Base-by-base conservation (phyloP, 1,140 invertebrate species). In the Drosophila simulans region DNA sequence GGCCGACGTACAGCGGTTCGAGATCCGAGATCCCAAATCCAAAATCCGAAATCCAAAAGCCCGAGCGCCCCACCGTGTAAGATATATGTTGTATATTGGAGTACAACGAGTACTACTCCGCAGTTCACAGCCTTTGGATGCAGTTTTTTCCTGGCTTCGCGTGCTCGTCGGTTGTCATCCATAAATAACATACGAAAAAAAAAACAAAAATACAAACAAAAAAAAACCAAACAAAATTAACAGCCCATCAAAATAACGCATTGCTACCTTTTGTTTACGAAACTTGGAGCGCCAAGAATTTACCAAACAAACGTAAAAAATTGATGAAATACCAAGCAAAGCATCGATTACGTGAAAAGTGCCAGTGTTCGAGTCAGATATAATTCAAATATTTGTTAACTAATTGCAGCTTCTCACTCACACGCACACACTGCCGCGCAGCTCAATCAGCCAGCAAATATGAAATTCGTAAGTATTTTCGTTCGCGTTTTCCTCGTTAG, bases 381-480 rank as follows among this genome's bases (percentile, higher is more conserved):
- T 83, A 72, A 80, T 76, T 71, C 5, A 65, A 84, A 77, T 84
- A 80, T 89, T 88, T 88, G 85, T 89, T 77, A 89, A 88, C 80
- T 88, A 83, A 88, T 86, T 86, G 83, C 82, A 86, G 82, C 79
- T 62, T 62, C 52, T 51, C 59, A 39, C 52, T 51, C 53, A 62
- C 54, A 62, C 48, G 62, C 69, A 55, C 39, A 35, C 10, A 20
- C 49, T 15, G 31, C 46, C 56, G 65, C 69, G 62, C 53, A 69
- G 52, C 43, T 71, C 62, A 80, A 76, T 63, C 65, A 86, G 54
- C 62, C 77, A 84, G 60, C 76, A 91, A 52, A 90, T 54, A 91
- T 91, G 90, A 90, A 90, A 88, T 91, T 91, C 72, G 90, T 91
- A 91, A 91, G 90, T 91, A 62, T 58, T 43, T 34, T 34, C 7